Percentiles rank a stretch among this genome's conserved stretches.
These are phyloP conservation scores for Schizotus pectinicornis DNA, from an alignment of 2,888 invertebrate species.

Conservation along the genomic window DNA sequence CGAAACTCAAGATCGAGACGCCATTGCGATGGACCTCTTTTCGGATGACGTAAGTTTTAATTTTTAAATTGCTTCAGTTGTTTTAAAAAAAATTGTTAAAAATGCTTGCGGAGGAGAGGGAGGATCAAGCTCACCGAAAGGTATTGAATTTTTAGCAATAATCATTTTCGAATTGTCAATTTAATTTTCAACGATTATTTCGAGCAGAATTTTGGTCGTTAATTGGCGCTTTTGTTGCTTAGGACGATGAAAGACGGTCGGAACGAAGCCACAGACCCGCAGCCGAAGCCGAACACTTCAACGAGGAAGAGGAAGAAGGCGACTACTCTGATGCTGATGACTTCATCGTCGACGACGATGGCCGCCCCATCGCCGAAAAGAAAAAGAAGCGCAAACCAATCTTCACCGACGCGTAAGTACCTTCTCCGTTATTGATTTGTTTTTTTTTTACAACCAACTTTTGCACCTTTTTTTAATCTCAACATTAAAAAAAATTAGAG, in stretches of 20 bases:
- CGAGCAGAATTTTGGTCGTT: background rate
- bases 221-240: conserved; percentile 19
- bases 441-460: conserved; percentile 9
- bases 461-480: no score
- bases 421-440: background rate
- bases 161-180: background rate
- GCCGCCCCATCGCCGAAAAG: conserved; percentile 82
- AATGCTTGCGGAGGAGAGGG: conserved; percentile 41
- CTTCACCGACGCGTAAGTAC: conserved; percentile 83
- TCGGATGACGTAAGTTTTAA: conserved; percentile 76
- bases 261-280: conserved; percentile 70
- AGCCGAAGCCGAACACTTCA: conserved; percentile 70
- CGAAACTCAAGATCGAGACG: conserved; percentile 81
- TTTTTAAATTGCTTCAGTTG: conserved; percentile 5
- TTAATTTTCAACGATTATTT: background rate
- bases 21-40: conserved; percentile 88
- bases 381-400: conserved; percentile 81
- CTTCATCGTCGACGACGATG: conserved; percentile 97
- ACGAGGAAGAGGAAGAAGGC: conserved; percentile 77
- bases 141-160: conserved; percentile 23
- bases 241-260: conserved; percentile 82
- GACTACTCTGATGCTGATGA: conserved; percentile 91
- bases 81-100: conserved; percentile 14
- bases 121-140: conserved; percentile 43
- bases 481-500: no score